These are phyloP conservation scores for Napeogenes sylphis DNA, from an alignment of 2,888 invertebrate species.

Conservation along the genomic window DNA sequence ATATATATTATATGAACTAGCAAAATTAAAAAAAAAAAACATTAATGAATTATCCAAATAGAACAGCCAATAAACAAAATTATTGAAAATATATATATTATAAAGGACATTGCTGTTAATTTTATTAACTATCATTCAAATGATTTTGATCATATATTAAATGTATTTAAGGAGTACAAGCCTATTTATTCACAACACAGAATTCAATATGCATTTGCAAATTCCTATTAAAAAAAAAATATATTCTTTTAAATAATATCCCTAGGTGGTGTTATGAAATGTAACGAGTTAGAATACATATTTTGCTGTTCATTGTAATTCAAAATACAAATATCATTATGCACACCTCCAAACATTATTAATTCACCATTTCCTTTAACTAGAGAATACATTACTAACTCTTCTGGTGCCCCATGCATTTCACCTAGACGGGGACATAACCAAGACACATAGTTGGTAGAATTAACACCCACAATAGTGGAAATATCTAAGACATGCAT, in stretches of 20 bases:
- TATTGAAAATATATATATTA: too few relatives aligned
- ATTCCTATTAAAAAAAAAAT: conserved; percentile 9
- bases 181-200: conserved; percentile 25
- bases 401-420: conserved; percentile 86
- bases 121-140: background rate
- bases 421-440: conserved; percentile 82
- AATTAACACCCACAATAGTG: conserved; percentile 80
- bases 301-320: conserved; percentile 77
- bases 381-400: conserved; percentile 92
- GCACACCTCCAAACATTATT: conserved; percentile 97
- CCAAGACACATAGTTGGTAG: conserved; percentile 82
- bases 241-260: conserved; percentile 77
- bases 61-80: too few relatives aligned
- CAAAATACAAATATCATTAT: conserved; percentile 83
- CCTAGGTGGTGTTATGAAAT: conserved; percentile 85
- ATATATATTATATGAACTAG: too few relatives aligned
- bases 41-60: too few relatives aligned
- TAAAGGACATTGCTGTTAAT: too few relatives aligned
- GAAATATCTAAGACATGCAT: conserved; percentile 93
- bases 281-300: conserved; percentile 86
- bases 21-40: too few relatives aligned
- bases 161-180: background rate
- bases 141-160: background rate
- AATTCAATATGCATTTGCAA: conserved; percentile 9
- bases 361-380: conserved; percentile 94